A percentile compares a stretch with the other conserved stretches of the same genome.
Conservation (phyloP, 2,797 vertebrate genomes). For the Valencia hispanica region DNA sequence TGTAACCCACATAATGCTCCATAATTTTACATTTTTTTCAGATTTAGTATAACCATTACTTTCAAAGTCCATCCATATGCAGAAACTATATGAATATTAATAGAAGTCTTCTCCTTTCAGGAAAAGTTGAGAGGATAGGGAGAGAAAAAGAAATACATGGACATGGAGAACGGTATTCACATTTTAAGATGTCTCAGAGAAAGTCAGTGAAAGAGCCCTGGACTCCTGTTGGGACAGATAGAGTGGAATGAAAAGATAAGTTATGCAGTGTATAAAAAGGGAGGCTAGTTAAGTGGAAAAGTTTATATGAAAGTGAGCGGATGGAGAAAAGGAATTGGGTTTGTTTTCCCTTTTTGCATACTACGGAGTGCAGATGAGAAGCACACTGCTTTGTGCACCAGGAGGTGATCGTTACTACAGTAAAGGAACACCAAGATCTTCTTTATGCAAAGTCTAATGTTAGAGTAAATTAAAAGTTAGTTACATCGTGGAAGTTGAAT, state of each 20-base stretch:
- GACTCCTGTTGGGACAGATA: background rate
- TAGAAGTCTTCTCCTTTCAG: background rate
- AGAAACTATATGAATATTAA: background rate
- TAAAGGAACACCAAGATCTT: background rate
- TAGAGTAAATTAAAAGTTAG: slow-evolving; percentile 1
- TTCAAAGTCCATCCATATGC: background rate
- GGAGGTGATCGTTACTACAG: slow-evolving; percentile 25
- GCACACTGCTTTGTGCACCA: slow-evolving; percentile 24
- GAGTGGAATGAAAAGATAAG: background rate
- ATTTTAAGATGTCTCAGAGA: background rate
- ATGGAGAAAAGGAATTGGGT: background rate
- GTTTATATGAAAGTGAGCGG: background rate
- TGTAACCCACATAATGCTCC: background rate
- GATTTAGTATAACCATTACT: background rate
- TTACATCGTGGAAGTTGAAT: slow-evolving; percentile 1
- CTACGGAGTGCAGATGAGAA: slow-evolving; percentile 34
- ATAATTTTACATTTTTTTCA: background rate
- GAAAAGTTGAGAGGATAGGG: background rate
- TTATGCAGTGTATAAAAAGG: background rate
- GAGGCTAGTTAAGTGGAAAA: background rate
- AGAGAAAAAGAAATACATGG: background rate
- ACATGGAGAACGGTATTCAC: background rate
- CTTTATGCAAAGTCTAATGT: background rate
- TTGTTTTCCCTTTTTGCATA: slow-evolving; percentile 12
- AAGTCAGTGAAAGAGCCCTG: background rate